phyloP scores from a whole-genome alignment of 2,888 invertebrate genomes.

The Hylaea fasciaria region DNA sequence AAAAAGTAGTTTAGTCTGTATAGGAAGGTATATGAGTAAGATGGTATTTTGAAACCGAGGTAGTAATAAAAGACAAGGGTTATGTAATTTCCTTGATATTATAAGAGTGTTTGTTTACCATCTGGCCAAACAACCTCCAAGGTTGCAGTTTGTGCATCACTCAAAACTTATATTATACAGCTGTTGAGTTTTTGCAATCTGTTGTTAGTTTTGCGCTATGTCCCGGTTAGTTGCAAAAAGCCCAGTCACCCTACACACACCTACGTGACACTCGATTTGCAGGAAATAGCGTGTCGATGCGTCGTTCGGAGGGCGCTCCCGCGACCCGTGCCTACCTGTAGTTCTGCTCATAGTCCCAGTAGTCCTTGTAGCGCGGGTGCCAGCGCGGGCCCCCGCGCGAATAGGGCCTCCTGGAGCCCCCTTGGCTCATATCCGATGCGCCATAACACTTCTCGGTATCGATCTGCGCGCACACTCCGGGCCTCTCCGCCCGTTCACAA shows the following conservation, averaged over 20 bases:
- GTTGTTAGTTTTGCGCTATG: neutral
- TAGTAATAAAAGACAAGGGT: too few species aligned
- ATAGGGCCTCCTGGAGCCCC: slow-evolving; percentile 77
- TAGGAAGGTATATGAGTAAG: too few species aligned
- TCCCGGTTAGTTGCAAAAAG: slow-evolving; percentile 1
- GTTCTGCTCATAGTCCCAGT: slow-evolving; percentile 82
- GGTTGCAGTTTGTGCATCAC: too few species aligned
- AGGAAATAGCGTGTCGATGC: neutral
- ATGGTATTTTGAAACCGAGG: too few species aligned
- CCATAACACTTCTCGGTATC: slow-evolving; percentile 66
- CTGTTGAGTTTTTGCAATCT: too few species aligned
- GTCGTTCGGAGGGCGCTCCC: neutral
- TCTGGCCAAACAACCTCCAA: too few species aligned
- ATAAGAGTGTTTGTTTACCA: too few species aligned
- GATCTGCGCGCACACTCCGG: slow-evolving; percentile 68
- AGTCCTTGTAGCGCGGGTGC: slow-evolving; percentile 82
- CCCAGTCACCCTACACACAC: slow-evolving; percentile 28
- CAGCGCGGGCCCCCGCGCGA: slow-evolving; percentile 80
- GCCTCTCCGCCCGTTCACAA: slow-evolving; percentile 47
- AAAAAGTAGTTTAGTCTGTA: too few species aligned
- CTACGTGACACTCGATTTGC: slow-evolving; percentile 21
- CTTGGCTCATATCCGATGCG: slow-evolving; percentile 78
- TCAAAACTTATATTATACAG: too few species aligned
- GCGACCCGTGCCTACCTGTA: slow-evolving; percentile 62
- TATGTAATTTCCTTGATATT: too few species aligned